A percentile compares a stretch with the other conserved stretches of the same genome.
Evolutionary conservation across 2,888 invertebrate species (phyloP).

Genomic region (Platycheirus albimanus): DNA sequence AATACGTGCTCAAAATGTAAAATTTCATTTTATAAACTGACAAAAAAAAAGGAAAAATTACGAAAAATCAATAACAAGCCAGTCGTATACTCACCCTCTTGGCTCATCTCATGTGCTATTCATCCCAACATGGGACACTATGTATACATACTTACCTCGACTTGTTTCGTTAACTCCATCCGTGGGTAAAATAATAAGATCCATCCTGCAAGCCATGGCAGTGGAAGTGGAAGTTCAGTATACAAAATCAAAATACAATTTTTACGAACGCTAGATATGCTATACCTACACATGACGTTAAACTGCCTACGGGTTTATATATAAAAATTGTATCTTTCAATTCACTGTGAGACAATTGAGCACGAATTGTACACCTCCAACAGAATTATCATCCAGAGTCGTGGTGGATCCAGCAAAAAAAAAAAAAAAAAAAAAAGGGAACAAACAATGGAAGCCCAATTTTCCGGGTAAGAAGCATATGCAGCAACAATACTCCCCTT

Average conservation of each 20-base stretch:
- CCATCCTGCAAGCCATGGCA: constrained; percentile 53
- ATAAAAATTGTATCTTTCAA: constrained; percentile 57
- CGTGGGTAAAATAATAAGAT: constrained; percentile 75
- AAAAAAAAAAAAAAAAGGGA: constrained; percentile 11
- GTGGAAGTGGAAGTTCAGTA: neutral
- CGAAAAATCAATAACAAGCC: constrained; percentile 67
- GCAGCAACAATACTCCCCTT: constrained; percentile 11
- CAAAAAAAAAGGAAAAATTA: neutral
- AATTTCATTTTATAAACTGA: constrained; percentile 40
- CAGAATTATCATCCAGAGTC: constrained; percentile 17
- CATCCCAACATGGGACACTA: constrained; percentile 48
- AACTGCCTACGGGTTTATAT: too few relatives aligned
- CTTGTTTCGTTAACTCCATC: constrained; percentile 65
- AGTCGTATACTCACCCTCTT: constrained; percentile 37
- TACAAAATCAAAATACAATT: too few relatives aligned
- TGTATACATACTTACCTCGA: neutral
- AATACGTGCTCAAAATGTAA: constrained; percentile 65
- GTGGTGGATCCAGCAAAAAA: constrained; percentile 24
- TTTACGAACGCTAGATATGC: too few relatives aligned
- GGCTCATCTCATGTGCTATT: constrained; percentile 51
- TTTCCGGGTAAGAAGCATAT: constrained; percentile 49
- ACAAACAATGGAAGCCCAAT: constrained; percentile 35
- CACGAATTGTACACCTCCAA: constrained; percentile 34
- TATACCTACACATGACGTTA: too few relatives aligned
- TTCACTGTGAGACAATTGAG: constrained; percentile 54